Conservation (phyloP, 1,140 invertebrate species). For the Panagrolaimus sp. region DNA sequence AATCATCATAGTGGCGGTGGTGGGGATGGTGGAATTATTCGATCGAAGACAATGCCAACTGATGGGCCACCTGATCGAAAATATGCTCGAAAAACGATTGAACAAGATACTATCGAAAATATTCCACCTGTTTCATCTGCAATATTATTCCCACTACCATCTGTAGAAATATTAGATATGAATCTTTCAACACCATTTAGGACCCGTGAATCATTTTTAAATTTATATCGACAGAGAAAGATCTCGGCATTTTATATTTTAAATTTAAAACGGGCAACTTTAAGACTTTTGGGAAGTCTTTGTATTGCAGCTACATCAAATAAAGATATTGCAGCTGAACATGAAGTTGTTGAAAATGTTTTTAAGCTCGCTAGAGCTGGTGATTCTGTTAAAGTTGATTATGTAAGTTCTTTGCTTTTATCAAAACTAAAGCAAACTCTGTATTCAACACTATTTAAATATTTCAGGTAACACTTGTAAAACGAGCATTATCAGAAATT, state of each 20-base stretch:
- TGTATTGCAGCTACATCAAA: background rate
- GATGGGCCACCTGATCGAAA: background rate
- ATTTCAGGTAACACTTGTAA: conserved; percentile 1
- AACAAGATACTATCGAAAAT: conserved; percentile 3
- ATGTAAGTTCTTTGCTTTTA: background rate
- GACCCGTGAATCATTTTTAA: background rate
- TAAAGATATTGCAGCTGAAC: background rate
- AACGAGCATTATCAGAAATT: background rate
- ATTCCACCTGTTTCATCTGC: background rate
- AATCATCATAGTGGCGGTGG: background rate
- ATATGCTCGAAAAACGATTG: background rate
- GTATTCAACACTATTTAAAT: no score
- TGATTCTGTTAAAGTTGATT: background rate
- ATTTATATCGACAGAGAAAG: background rate
- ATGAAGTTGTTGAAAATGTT: background rate
- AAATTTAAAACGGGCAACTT: background rate
- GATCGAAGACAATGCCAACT: background rate
- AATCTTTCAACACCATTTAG: background rate
- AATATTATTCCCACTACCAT: background rate
- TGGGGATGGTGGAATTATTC: background rate
- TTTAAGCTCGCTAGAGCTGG: background rate
- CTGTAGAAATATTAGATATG: background rate
- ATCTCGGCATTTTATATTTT: background rate
- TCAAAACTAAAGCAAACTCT: background rate
- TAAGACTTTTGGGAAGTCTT: background rate